Evolutionary conservation across 2,797 vertebrate species (phyloP).

Genomic region (Cirrhinus mrigala): DNA sequence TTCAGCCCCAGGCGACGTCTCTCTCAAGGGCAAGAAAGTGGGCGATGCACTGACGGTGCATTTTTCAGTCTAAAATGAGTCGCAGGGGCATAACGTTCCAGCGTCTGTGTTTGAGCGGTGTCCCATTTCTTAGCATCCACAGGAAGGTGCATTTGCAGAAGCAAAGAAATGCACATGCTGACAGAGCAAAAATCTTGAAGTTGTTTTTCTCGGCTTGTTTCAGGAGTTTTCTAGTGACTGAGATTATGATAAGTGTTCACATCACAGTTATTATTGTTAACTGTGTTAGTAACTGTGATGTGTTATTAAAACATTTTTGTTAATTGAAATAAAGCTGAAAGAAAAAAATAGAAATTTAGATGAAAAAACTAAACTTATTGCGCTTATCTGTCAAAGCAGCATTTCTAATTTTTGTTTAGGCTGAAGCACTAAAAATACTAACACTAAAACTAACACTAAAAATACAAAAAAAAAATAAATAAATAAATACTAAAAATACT

Average conservation of each 20-base stretch:
- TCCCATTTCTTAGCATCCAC: conserved; percentile 27
- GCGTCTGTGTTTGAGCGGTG: conserved; percentile 17
- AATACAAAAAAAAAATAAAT: no score
- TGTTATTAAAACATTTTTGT: neutral
- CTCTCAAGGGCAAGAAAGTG: conserved; percentile 52
- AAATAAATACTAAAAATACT: no score
- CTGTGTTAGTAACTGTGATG: no score
- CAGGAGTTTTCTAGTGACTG: neutral
- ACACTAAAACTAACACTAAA: no score
- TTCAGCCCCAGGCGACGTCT: conserved; percentile 4
- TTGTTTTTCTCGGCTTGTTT: conserved; percentile 23
- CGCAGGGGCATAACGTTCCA: neutral
- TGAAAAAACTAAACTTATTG: neutral
- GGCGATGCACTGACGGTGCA: conserved; percentile 28
- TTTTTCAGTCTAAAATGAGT: conserved; percentile 36
- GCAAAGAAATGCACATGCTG: conserved; percentile 31
- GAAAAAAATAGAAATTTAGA: neutral
- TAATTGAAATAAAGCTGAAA: neutral
- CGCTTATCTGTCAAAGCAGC: no score
- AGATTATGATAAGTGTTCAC: neutral
- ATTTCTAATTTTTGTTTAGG: neutral
- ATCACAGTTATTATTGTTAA: neutral
- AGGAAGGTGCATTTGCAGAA: conserved; percentile 10
- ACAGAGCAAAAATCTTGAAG: conserved; percentile 15
- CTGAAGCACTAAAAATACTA: no score